These are phyloP conservation scores for Diplolepis rosae DNA, from an alignment of 2,888 invertebrate genomes.

Conservation along the genomic window DNA sequence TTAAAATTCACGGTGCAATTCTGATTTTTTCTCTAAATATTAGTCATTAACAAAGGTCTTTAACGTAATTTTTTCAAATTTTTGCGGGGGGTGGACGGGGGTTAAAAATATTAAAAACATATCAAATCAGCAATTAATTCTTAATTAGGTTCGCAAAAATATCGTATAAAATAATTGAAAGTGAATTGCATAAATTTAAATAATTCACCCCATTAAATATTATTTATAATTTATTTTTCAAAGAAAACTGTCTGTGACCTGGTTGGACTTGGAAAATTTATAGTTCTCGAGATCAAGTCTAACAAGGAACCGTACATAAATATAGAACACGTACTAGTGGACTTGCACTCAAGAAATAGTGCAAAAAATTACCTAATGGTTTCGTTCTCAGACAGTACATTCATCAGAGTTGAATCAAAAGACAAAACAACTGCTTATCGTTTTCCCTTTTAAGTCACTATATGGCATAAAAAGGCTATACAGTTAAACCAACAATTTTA, in stretches of 20 bases:
- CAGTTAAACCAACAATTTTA: too few species aligned
- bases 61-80: too few species aligned
- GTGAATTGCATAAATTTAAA: too few species aligned
- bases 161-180: too few species aligned
- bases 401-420: conserved; percentile 16
- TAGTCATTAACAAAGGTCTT: too few species aligned
- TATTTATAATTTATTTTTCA: conserved; percentile 1
- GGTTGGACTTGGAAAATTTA: conserved; percentile 26
- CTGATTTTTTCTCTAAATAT: too few species aligned
- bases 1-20: too few species aligned
- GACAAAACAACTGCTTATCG: conserved; percentile 22
- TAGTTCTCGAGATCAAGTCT: conserved; percentile 27
- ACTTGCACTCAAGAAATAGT: background rate
- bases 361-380: conserved; percentile 30
- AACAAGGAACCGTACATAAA: conserved; percentile 22
- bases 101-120: too few species aligned
- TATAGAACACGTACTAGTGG: conserved; percentile 32
- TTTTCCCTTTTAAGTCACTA: conserved; percentile 8
- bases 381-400: conserved; percentile 22
- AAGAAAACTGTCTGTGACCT: conserved; percentile 14
- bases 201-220: too few species aligned
- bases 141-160: too few species aligned
- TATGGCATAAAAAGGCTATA: background rate
- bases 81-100: too few species aligned
- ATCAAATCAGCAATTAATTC: too few species aligned